These are phyloP conservation scores for Penaeus vannamei DNA, from an alignment of 1,140 invertebrate species.

Conservation along the genomic window DNA sequence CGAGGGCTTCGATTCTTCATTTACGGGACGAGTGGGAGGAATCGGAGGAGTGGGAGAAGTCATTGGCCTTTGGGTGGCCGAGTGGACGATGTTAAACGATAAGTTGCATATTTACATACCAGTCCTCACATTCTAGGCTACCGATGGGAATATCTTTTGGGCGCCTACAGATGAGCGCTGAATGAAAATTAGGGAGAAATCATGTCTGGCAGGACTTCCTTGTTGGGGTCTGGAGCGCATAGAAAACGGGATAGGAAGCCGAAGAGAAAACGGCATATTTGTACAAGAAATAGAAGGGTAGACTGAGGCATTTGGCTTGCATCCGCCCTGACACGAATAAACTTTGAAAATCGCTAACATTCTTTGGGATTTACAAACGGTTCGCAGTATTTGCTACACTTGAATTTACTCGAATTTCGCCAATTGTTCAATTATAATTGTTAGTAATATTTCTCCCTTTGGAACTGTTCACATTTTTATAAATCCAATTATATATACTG, in stretches of 20 bases:
- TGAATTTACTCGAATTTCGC: too few species aligned
- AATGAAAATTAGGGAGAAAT: conserved; percentile 61
- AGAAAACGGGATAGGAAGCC: conserved; percentile 42
- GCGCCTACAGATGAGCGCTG: conserved; percentile 51
- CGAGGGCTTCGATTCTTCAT: too few species aligned
- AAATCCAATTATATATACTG: too few species aligned
- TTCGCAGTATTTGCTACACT: too few species aligned
- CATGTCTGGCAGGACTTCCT: conserved; percentile 43
- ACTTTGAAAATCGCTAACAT: too few species aligned
- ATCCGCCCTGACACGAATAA: too few species aligned
- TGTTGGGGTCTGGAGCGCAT: conserved; percentile 29
- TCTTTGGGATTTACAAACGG: too few species aligned
- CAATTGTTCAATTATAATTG: too few species aligned
- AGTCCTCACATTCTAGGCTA: conserved; percentile 45
- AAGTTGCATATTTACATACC: conserved; percentile 46
- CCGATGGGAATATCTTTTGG: conserved; percentile 44
- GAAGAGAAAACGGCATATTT: conserved; percentile 43
- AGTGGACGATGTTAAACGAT: conserved; percentile 23
- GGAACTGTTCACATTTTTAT: too few species aligned
- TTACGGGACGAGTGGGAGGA: not conserved
- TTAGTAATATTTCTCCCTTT: too few species aligned
- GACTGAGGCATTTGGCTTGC: not conserved
- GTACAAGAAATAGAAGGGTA: not conserved
- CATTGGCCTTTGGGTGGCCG: not conserved
- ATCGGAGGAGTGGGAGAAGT: conserved; percentile 10